Base-by-base conservation (phyloP, 2,888 invertebrate genomes). In the Tenthredo livida region DNA sequence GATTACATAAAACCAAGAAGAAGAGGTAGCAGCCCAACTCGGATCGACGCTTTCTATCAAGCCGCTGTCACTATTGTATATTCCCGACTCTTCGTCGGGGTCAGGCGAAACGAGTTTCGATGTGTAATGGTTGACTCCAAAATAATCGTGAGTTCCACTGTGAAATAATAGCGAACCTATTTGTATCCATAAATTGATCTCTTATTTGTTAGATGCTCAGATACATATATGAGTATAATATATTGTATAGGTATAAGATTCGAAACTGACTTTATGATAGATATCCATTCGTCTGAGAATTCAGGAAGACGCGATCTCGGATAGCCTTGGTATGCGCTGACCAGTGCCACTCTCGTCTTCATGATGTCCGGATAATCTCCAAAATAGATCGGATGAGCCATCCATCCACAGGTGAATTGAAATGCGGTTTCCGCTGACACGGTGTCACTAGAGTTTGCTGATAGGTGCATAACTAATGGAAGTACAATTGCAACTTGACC, bases 351-450 rank as follows among this genome's bases (percentile, higher is more conserved):
- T 78, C 91, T 89, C 3, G 90, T 84, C 87, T 93, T 94, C 94
- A 95, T 94, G 0, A 94, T 86, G 17, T 89, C 86, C 0, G 95
- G 95, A 90, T 95, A 95, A 88, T 95, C 94, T 0, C 95, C 95
- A 0, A 87, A 85, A 61, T 89, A 94, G 84, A 95, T 94, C 1
- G 95, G 94, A 90, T 95, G 90, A 0, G 93, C 90, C 86, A 91
- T 92, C 94, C 94, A 94, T 6, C 94, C 94, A 91, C 93, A 93
- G 2, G 93, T 92, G 47, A 94, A 92, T 90, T 94, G 89, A 80
- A 92, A 93, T 0, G 86, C 83, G 4, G 85, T 43, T 1, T 91
- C 89, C 0, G 95, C 94, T 0, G 88, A 86, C 3, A 47, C 21
- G 0, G 43, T 83, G 78, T 91, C 90, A 3, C 83, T 85, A 0